A percentile compares a stretch with the other conserved stretches of the same genome.
Evolutionary conservation across 2,888 invertebrate genomes (phyloP).

Genomic region (Polylopha cassiicola): DNA sequence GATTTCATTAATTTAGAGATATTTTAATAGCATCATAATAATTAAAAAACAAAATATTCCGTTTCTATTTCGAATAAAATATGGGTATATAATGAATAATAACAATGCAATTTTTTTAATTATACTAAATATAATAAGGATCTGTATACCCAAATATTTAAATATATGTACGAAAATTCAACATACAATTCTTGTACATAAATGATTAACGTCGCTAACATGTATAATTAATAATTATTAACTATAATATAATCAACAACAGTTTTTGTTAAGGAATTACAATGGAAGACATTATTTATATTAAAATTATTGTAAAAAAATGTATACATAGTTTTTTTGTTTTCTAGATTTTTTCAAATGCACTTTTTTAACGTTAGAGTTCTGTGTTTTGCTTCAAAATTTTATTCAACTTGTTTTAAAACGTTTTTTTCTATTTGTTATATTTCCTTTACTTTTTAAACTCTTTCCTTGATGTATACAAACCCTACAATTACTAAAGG

Average conservation of each 20-base stretch:
- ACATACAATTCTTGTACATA: constrained; percentile 15
- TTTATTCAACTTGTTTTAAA: not conserved
- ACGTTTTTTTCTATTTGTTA: not conserved
- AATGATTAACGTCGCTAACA: constrained; percentile 33
- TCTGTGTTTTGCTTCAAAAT: too few species aligned
- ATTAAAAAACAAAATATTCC: too few species aligned
- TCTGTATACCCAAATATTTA: constrained; percentile 3
- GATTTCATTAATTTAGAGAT: too few species aligned
- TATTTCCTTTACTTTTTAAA: too few species aligned
- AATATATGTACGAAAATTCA: not conserved
- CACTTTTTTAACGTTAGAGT: too few species aligned
- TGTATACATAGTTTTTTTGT: constrained; percentile 6
- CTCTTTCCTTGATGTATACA: too few species aligned
- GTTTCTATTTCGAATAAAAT: too few species aligned
- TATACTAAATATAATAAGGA: constrained; percentile 10
- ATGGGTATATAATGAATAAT: not conserved
- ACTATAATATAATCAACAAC: constrained; percentile 41
- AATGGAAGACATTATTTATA: constrained; percentile 31
- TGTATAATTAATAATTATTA: constrained; percentile 33
- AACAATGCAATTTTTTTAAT: constrained; percentile 5
- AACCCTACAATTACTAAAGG: too few species aligned
- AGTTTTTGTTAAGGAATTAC: constrained; percentile 27
- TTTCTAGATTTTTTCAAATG: constrained; percentile 1
- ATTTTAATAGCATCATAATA: too few species aligned
- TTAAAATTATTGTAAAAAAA: constrained; percentile 1